Base-by-base conservation (phyloP, 2,888 invertebrate species). In the Electrophaes corylata region DNA sequence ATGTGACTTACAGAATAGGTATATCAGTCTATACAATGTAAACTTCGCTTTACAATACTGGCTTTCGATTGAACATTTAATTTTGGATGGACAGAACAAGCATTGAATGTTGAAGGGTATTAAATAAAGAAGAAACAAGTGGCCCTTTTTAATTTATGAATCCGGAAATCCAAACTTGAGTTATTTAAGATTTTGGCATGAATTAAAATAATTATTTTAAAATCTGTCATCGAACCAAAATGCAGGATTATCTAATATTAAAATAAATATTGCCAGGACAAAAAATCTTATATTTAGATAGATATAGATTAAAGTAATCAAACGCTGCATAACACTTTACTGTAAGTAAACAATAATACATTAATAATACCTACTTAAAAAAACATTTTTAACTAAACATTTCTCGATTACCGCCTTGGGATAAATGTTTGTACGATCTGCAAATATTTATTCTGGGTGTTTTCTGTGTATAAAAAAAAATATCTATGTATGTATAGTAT, bases 11-110 rank as follows among this genome's bases (percentile, higher is more conserved):
- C 37, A 37, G 49, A 19, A 40, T 19, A 19, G 4, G 19, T 12
- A 3, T 31, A 29, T 29, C 26, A 10, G 26, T 26, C 19, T 16
- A 40, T 54, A 59, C 59, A 51, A 51, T 56, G 55, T 60, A 50
- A 14, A 12, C 18, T 31, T 14, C 43, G 46, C 35, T 35, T 46
- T 50, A 54, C 47, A 55, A 43, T 44, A 47, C 43, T 47, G 1
- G 11, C 4, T 47, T 14, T 26, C 12, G 23, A 44, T 37, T 43
- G 6, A 31, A 20, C 43, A 19, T 39, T 19, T 16, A 37, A 20
- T 12, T 11, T 6, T 19, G n/a, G 39, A 29, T 26, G 18, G 37
- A 53, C 29, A 55, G 8, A 47, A 41, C 46, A 51, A 50, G 54
- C 41, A 43, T 29, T 55, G 50, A 3, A 19, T 43, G 37, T 50